phyloP scores from a whole-genome alignment of 2,797 vertebrate species.

The Mus spretus region DNA sequence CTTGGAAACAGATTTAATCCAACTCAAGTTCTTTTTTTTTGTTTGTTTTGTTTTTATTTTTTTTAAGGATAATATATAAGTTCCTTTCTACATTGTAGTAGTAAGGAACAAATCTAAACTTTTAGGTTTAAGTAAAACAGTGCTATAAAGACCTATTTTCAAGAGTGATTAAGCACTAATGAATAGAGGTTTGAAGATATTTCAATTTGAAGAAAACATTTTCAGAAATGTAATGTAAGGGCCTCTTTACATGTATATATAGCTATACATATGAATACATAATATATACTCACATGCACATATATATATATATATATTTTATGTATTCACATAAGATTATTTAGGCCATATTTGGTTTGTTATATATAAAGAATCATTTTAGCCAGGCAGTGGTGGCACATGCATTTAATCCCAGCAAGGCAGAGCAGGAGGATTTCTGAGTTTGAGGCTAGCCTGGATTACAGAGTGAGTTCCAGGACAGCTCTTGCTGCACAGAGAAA shows the following conservation, averaged over 20 bases:
- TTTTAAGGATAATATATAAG: neutral
- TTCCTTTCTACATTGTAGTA: neutral
- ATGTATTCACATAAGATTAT: neutral
- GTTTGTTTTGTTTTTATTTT: neutral
- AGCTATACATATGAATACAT: neutral
- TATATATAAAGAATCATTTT: neutral
- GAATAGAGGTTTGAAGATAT: neutral
- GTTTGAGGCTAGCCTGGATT: neutral
- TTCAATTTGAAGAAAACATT: conserved; percentile 17
- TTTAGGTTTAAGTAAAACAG: neutral
- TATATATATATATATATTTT: neutral
- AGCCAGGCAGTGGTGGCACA: neutral
- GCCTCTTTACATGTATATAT: neutral
- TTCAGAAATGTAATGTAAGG: neutral
- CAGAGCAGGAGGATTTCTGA: neutral
- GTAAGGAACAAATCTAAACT: neutral
- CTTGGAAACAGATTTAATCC: neutral
- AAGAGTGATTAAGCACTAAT: neutral
- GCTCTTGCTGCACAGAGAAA: neutral
- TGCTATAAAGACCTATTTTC: neutral
- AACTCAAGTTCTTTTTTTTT: neutral
- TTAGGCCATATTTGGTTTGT: conserved; percentile 1
- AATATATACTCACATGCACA: neutral
- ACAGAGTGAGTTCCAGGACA: neutral
- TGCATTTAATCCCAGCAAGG: neutral